Evolutionary conservation across 1,140 invertebrate genomes (phyloP), one percentile per base, ranked within the genome.

Genomic region (Drosophila burlai): DNA sequence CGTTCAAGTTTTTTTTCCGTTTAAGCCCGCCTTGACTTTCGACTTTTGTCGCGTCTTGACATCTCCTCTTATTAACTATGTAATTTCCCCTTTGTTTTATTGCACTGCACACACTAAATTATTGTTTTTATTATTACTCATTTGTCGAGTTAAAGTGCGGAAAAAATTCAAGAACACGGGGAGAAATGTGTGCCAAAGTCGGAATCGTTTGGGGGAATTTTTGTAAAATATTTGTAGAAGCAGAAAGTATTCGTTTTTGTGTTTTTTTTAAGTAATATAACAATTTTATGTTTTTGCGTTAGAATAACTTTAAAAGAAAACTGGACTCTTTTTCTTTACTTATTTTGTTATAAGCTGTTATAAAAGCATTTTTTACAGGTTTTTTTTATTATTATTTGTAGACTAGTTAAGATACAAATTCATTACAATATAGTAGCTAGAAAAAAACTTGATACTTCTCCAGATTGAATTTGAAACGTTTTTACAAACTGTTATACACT

Each of bases 11-110:
- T 55, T 64, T 63, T 63, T 63, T 65, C 62, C 38, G 42, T 49
- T 58, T 43, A 60, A 43, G 69, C 38, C 76, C 73, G 79, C 81
- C 85, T 89, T 89, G 85, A 89, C 85, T 90, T 90, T 90, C 81
- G 85, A 89, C 85, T 90, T 89, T 87, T 89, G 85, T 79, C 81
- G 80, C 73, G 65, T 76, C 81, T 87, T 87, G 84, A 87, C 84
- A 87, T 89, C 81, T 90, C 75, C 67, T 79, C 81, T 63, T 80
- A 78, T 81, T 79, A 79, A 79, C 76, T 79, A 79, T 79, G 76
- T 80, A 74, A 64, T 80, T 80, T 86, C 24, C 15, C 63, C 66
- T 78, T 76, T 60, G 62, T 67, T 76, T 83, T 82, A 75, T 80
- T 89, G 76, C 80, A 86, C 67, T 84, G 73, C 84, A 75, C 83